A percentile compares a stretch with the other conserved stretches of the same genome.
Evolutionary conservation across 2,888 invertebrate genomes (phyloP).

Genomic region (Phytoseiulus persimilis): DNA sequence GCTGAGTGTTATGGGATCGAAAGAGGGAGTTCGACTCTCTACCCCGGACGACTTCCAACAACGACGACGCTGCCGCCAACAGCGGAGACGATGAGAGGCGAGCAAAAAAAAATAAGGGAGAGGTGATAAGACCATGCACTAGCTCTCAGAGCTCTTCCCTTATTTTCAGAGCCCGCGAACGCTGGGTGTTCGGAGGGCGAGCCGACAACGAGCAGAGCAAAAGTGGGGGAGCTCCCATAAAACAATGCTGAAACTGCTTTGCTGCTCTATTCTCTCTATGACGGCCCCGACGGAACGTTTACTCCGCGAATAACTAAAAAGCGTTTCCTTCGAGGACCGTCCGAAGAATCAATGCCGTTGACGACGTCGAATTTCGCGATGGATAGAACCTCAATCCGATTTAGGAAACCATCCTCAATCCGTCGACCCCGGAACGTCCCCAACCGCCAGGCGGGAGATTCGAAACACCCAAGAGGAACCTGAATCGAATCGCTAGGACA

Average conservation of each 20-base stretch:
- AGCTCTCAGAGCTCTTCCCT: background rate
- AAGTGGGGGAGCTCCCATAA: background rate
- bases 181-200: background rate
- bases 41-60: background rate
- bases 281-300: background rate
- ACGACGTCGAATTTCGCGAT: background rate
- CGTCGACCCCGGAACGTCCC: too few species aligned
- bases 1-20: conserved; percentile 5
- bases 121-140: background rate
- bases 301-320: background rate
- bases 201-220: background rate
- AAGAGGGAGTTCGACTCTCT: background rate
- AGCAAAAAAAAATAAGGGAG: background rate
- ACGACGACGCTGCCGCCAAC: background rate
- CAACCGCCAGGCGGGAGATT: too few species aligned
- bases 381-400: background rate
- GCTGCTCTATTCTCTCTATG: background rate
- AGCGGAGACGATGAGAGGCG: background rate
- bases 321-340: background rate
- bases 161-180: background rate
- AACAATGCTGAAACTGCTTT: background rate
- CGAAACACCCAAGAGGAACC: too few species aligned
- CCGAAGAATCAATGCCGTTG: background rate
- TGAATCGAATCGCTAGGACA: too few species aligned
- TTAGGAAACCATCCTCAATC: background rate